These are phyloP conservation scores for Tholera decimalis DNA, from an alignment of 2,888 invertebrate genomes.

Conservation along the genomic window DNA sequence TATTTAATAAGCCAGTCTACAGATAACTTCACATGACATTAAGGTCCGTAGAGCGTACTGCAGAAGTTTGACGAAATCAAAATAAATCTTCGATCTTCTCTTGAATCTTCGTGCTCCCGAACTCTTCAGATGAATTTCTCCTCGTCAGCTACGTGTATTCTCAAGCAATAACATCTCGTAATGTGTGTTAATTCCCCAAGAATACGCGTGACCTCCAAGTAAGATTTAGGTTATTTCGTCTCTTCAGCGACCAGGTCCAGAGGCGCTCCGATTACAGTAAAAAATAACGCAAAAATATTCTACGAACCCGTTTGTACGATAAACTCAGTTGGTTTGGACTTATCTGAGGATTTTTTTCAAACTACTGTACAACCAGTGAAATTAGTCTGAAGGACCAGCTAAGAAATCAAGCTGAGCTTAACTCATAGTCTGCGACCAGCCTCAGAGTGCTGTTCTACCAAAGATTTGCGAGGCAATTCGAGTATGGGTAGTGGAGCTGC, in stretches of 20 bases:
- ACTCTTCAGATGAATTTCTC: conserved; percentile 79
- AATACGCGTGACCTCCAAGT: conserved; percentile 99
- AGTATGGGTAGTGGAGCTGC: too few species aligned
- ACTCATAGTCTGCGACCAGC: neutral
- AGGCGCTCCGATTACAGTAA: neutral
- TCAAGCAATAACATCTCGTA: conserved; percentile 99
- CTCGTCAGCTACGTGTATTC: conserved; percentile 99
- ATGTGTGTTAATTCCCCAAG: conserved; percentile 99
- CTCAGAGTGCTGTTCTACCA: neutral
- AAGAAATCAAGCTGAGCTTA: neutral
- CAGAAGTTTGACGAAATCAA: neutral
- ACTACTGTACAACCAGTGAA: neutral
- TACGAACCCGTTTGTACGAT: neutral
- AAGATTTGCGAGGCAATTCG: too few species aligned
- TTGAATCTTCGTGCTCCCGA: conserved; percentile 25
- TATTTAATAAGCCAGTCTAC: neutral
- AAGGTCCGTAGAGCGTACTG: neutral
- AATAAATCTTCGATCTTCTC: conserved; percentile 6
- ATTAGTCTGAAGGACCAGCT: neutral
- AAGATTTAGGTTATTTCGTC: conserved; percentile 61
- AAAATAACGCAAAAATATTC: conserved; percentile 1
- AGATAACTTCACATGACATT: conserved; percentile 10
- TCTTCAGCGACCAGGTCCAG: conserved; percentile 46
- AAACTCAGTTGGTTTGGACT: neutral
- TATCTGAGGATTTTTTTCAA: neutral